Conservation (phyloP, 2,888 invertebrate genomes). For the Oxyteleia sp. region DNA sequence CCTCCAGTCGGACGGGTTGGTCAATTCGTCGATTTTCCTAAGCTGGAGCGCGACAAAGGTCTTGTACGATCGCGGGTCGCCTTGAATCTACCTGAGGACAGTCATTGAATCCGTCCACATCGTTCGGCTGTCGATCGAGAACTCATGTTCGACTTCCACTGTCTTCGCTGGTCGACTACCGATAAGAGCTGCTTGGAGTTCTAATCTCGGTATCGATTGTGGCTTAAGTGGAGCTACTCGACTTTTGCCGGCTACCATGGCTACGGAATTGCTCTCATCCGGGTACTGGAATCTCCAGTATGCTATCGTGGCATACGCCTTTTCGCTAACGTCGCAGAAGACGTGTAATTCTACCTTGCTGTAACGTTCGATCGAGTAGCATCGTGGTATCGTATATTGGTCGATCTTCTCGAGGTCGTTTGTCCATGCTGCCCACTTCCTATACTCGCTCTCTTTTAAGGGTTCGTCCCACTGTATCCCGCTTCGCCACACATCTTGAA, state of each 20-base stretch:
- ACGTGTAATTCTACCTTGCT: constrained; percentile 35
- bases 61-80: constrained; percentile 57
- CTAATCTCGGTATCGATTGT: constrained; percentile 30
- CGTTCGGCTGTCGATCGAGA: background rate
- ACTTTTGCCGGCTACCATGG: constrained; percentile 11
- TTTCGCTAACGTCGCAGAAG: constrained; percentile 15
- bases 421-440: constrained; percentile 74
- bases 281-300: background rate
- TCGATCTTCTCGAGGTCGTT: constrained; percentile 1
- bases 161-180: constrained; percentile 19
- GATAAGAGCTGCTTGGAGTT: constrained; percentile 26
- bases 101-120: constrained; percentile 45
- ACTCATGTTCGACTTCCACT: constrained; percentile 12
- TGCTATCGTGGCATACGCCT: constrained; percentile 16
- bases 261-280: background rate
- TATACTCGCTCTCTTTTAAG: constrained; percentile 51
- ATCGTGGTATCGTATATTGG: constrained; percentile 9
- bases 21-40: constrained; percentile 74
- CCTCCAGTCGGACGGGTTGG: constrained; percentile 74
- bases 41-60: constrained; percentile 73
- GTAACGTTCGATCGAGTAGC: background rate
- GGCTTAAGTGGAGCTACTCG: constrained; percentile 41
- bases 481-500: constrained; percentile 78
- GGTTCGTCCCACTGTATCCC: constrained; percentile 72
- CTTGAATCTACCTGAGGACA: constrained; percentile 68